Percentiles rank a stretch among this genome's conserved stretches.
phyloP scores from a whole-genome alignment of 2,113 vertebrate genomes.

The Pangasianodon gigas region DNA sequence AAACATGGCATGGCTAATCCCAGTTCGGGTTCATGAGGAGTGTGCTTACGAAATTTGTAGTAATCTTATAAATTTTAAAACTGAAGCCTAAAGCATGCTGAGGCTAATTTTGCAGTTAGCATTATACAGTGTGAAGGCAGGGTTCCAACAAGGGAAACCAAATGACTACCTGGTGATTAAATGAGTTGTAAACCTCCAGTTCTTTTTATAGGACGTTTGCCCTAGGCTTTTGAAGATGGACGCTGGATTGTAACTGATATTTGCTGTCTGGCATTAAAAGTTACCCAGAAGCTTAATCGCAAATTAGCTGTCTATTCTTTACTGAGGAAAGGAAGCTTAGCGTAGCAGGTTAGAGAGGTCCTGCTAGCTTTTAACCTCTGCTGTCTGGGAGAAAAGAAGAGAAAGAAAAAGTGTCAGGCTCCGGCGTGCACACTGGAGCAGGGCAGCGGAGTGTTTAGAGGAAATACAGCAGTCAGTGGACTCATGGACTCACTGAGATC shows the following conservation, averaged over 20 bases:
- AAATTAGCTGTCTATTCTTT: slow-evolving; percentile 66
- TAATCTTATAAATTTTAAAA: neutral
- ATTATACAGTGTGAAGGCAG: neutral
- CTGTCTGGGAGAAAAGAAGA: neutral
- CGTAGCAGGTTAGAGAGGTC: slow-evolving; percentile 60
- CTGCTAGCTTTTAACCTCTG: neutral
- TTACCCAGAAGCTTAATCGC: slow-evolving; percentile 62
- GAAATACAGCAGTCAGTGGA: slow-evolving; percentile 37
- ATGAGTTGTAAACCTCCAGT: neutral
- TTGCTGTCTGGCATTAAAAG: slow-evolving; percentile 62
- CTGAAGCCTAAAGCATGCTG: neutral
- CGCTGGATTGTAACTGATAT: slow-evolving; percentile 50
- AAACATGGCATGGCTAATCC: neutral
- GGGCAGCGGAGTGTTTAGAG: slow-evolving; percentile 17
- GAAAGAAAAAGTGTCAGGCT: neutral
- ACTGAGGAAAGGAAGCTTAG: slow-evolving; percentile 67
- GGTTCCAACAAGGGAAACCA: neutral
- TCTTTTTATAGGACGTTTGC: slow-evolving; percentile 16
- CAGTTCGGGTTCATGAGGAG: neutral
- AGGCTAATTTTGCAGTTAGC: neutral
- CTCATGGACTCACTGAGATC: slow-evolving; percentile 30
- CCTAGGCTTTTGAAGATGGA: neutral
- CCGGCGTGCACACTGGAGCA: neutral
- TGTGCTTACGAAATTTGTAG: neutral
- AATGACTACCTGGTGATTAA: neutral